Conservation (phyloP, 2,888 invertebrate genomes). For the Hartigia nigra region DNA sequence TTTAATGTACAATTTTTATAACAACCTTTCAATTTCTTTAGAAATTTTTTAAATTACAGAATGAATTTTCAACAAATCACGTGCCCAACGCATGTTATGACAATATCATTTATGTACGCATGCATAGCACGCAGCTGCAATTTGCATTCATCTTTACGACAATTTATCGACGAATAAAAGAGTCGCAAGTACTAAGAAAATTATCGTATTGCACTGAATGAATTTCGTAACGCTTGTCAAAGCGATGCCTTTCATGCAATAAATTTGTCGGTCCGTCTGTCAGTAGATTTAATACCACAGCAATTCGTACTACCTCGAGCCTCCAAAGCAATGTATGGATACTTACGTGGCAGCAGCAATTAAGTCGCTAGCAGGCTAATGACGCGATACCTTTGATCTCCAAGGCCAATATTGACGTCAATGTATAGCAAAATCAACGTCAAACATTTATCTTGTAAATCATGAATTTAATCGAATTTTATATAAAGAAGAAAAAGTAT, state of each 20-base stretch:
- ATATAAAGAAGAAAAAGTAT: background rate
- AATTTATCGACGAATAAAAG: background rate
- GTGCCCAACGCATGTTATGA: background rate
- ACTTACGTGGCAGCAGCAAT: background rate
- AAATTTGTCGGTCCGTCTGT: background rate
- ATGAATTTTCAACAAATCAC: background rate
- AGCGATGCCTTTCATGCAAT: background rate
- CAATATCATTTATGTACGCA: background rate
- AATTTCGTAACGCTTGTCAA: background rate
- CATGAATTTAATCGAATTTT: background rate
- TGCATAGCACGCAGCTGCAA: background rate
- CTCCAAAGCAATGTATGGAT: background rate
- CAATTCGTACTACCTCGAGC: background rate
- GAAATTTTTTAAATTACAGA: background rate
- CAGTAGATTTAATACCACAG: background rate
- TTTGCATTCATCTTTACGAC: background rate
- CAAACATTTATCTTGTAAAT: background rate
- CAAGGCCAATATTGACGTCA: conserved; percentile 6
- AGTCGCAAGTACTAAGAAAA: background rate
- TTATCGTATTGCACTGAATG: background rate
- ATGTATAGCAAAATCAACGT: background rate
- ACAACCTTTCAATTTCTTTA: background rate
- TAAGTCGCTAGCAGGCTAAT: background rate
- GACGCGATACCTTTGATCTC: background rate
- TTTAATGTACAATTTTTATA: background rate